phyloP scores from a whole-genome alignment of 2,113 vertebrate genomes.

The Anarrhichthys ocellatus region DNA sequence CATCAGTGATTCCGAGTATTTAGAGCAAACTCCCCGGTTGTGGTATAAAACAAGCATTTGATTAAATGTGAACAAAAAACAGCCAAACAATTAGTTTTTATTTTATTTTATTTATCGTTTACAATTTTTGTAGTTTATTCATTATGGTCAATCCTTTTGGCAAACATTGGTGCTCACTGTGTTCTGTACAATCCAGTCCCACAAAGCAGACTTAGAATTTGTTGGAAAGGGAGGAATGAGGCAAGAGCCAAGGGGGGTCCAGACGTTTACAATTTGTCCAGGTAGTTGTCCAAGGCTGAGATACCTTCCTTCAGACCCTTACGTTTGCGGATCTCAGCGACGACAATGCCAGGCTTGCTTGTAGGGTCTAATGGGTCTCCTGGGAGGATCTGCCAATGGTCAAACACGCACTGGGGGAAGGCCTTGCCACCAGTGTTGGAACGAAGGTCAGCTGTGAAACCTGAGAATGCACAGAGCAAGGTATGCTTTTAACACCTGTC shows the following conservation, averaged over 20 bases:
- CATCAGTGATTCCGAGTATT: too few relatives aligned
- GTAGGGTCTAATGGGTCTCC: slow-evolving; percentile 88
- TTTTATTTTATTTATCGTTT: slow-evolving; percentile 78
- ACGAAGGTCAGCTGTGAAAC: slow-evolving; percentile 94
- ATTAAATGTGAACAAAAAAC: not conserved
- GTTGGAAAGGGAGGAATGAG: slow-evolving; percentile 54
- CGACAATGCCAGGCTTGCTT: slow-evolving; percentile 85
- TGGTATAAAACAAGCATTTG: too few relatives aligned
- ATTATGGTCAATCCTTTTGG: slow-evolving; percentile 75
- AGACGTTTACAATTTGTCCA: slow-evolving; percentile 91
- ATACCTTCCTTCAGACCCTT: slow-evolving; percentile 96
- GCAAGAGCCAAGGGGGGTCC: slow-evolving; percentile 22
- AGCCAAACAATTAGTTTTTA: slow-evolving; percentile 56
- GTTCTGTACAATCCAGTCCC: slow-evolving; percentile 82
- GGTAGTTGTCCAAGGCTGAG: slow-evolving; percentile 93
- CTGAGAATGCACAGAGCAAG: slow-evolving; percentile 68
- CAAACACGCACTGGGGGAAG: slow-evolving; percentile 96
- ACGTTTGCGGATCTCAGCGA: slow-evolving; percentile 91
- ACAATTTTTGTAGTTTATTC: slow-evolving; percentile 77
- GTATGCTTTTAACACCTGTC: not conserved
- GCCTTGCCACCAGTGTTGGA: slow-evolving; percentile 95
- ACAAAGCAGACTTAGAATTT: slow-evolving; percentile 50
- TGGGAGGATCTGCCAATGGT: slow-evolving; percentile 95
- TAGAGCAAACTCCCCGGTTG: too few relatives aligned
- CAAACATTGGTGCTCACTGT: slow-evolving; percentile 75